Evolutionary conservation across 1,140 invertebrate species (phyloP), one percentile per base, ranked within the genome.

Genomic region (Penaeus chinensis): DNA sequence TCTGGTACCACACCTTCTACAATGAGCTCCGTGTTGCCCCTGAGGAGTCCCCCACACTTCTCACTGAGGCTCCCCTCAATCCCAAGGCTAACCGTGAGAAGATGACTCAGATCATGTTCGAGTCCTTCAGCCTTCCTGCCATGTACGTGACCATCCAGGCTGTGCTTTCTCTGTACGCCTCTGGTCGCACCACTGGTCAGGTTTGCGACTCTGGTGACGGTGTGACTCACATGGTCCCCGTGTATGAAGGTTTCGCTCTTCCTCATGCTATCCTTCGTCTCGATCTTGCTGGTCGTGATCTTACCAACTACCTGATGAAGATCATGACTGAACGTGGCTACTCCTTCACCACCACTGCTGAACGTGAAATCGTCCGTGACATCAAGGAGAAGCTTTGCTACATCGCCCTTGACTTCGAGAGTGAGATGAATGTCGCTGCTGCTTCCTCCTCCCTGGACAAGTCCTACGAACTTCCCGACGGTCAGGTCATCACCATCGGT

Each of bases 1-100:
- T 98, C 93, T 98, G 97, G 97, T 97, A 98, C 93, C 96, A 98
- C 93, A 97, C 96, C 90, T 98, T 98, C 94, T 98, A 97, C 94
- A 98, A 98, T 93, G 97, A 98, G 93, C 94, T 99, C 89, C 95
- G 97, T 93, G 97, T 98, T 89, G 97, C 97, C 85, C 97, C 97
- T 37, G 97, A 98, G 93, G 96, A 98, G 92, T 96, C 97, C 93
- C 97, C 97, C 84, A 96, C 98, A 71, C 94, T 98, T 89, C 93
- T 98, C 87, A 98, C 97, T 54, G 97, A 98, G 93, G 96, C 97
- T 88, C 97, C 97, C 84, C 94, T 98, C 90, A 98, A 98, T 93
- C 97, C 96, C 86, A 97, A 97, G 93, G 96, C 96, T 90, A 97
- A 97, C 93, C 94, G 93, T 47, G 94, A 95, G 92, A 95, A 95